Evolutionary conservation across 2,113 vertebrate species (phyloP).

Genomic region (Crotalus helleri): DNA sequence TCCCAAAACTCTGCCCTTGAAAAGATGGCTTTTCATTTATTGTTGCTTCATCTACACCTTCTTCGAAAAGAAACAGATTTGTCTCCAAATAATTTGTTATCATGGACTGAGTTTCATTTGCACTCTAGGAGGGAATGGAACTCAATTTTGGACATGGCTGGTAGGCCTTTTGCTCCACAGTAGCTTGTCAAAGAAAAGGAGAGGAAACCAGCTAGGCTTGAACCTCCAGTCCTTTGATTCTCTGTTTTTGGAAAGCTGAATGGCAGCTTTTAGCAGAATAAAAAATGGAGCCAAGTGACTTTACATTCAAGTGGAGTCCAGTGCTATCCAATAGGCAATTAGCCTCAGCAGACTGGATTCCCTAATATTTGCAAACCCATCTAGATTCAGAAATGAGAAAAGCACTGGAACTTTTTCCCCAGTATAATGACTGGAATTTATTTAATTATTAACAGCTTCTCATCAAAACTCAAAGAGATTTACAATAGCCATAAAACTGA

Average conservation of each 20-base stretch:
- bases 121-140: conserved; percentile 46
- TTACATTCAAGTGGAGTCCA: conserved; percentile 65
- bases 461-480: background rate
- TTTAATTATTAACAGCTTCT: background rate
- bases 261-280: conserved; percentile 53
- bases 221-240: conserved; percentile 65
- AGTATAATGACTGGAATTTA: background rate
- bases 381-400: conserved; percentile 49
- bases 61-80: conserved; percentile 33
- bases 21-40: conserved; percentile 31
- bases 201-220: conserved; percentile 53
- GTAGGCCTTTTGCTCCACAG: conserved; percentile 56
- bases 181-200: conserved; percentile 58
- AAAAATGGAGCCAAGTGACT: conserved; percentile 52
- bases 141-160: conserved; percentile 59
- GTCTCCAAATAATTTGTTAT: conserved; percentile 23
- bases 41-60: conserved; percentile 31
- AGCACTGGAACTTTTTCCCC: conserved; percentile 58
- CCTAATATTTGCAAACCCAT: conserved; percentile 58
- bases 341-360: conserved; percentile 63
- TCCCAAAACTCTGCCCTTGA: background rate
- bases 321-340: conserved; percentile 67
- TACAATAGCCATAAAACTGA: background rate
- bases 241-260: conserved; percentile 57
- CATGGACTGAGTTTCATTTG: conserved; percentile 47